A percentile compares a stretch with the other conserved stretches of the same genome.
Evolutionary conservation across 2,797 vertebrate genomes (phyloP).

Genomic region (Sebastes matsubarae): DNA sequence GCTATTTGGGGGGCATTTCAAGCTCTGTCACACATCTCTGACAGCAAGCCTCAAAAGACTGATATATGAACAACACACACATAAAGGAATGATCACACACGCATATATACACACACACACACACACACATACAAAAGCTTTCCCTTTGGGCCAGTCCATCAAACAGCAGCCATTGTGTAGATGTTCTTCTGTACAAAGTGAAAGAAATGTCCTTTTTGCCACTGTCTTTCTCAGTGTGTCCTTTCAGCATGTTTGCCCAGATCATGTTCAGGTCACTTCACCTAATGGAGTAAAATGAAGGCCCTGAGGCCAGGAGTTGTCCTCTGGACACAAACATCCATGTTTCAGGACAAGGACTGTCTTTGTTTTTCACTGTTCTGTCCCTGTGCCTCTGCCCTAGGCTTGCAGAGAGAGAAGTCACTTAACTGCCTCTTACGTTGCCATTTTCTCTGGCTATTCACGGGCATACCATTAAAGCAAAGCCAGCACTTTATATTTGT

Average conservation of each 20-base stretch:
- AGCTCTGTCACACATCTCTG: slow-evolving; percentile 34
- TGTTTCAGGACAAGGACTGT: slow-evolving; percentile 45
- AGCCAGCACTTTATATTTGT: slow-evolving; percentile 69
- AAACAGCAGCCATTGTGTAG: slow-evolving; percentile 29
- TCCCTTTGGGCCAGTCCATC: slow-evolving; percentile 41
- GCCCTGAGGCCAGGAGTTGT: slow-evolving; percentile 51
- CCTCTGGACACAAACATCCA: slow-evolving; percentile 50
- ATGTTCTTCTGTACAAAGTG: slow-evolving; percentile 21
- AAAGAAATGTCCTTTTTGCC: slow-evolving; percentile 45
- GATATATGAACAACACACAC: neutral
- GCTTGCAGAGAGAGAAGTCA: slow-evolving; percentile 60
- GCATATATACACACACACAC: slow-evolving; percentile 16
- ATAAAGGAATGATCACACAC: slow-evolving; percentile 12
- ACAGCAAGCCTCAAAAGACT: slow-evolving; percentile 37
- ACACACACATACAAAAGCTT: slow-evolving; percentile 27
- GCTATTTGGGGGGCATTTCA: slow-evolving; percentile 38
- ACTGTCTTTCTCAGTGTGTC: slow-evolving; percentile 51
- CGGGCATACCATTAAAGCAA: slow-evolving; percentile 66
- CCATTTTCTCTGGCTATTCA: slow-evolving; percentile 75
- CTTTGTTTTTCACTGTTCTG: slow-evolving; percentile 47
- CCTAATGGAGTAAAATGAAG: slow-evolving; percentile 58
- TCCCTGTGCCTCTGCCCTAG: slow-evolving; percentile 37
- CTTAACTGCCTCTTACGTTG: slow-evolving; percentile 72
- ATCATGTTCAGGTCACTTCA: slow-evolving; percentile 79
- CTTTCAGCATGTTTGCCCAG: slow-evolving; percentile 68